Percentiles rank a stretch among this genome's conserved stretches.
Conservation (phyloP, 2,113 vertebrate genomes). For the Hiodon alosoides region DNA sequence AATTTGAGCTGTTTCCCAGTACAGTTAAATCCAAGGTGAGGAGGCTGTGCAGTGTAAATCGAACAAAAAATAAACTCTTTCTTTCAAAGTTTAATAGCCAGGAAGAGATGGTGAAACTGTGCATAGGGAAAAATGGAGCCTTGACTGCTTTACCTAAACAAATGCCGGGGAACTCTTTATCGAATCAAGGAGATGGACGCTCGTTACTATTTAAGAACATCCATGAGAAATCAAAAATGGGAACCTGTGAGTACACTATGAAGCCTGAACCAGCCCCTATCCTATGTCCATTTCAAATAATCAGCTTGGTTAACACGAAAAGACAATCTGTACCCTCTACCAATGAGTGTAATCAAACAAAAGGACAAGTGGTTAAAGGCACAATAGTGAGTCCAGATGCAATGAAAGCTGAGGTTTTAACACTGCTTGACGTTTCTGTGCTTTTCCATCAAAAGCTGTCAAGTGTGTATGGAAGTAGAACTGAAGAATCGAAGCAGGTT, state of each 20-base stretch:
- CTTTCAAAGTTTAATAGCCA: constrained; percentile 15
- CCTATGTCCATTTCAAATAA: constrained; percentile 7
- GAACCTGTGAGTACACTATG: background rate
- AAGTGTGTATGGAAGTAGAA: constrained; percentile 44
- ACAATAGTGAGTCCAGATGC: constrained; percentile 2
- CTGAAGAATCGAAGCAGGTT: constrained; percentile 35
- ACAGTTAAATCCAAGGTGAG: constrained; percentile 11
- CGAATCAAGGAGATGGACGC: background rate
- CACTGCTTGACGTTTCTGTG: constrained; percentile 60
- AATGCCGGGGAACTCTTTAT: background rate
- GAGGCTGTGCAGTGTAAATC: constrained; percentile 8
- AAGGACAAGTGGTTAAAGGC: background rate
- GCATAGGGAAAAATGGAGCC: constrained; percentile 44
- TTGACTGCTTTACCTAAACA: constrained; percentile 27
- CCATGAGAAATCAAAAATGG: background rate
- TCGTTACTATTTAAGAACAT: background rate
- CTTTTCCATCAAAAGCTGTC: constrained; percentile 58
- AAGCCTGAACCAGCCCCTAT: background rate
- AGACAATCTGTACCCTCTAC: background rate
- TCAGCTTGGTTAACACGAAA: constrained; percentile 7
- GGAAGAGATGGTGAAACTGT: background rate
- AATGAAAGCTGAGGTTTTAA: constrained; percentile 36
- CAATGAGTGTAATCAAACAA: constrained; percentile 6
- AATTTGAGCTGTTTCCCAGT: constrained; percentile 51
- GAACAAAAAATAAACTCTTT: constrained; percentile 34